A percentile compares a stretch with the other conserved stretches of the same genome.
phyloP scores from a whole-genome alignment of 2,113 vertebrate species.

The Beaufortia kweichowensis region DNA sequence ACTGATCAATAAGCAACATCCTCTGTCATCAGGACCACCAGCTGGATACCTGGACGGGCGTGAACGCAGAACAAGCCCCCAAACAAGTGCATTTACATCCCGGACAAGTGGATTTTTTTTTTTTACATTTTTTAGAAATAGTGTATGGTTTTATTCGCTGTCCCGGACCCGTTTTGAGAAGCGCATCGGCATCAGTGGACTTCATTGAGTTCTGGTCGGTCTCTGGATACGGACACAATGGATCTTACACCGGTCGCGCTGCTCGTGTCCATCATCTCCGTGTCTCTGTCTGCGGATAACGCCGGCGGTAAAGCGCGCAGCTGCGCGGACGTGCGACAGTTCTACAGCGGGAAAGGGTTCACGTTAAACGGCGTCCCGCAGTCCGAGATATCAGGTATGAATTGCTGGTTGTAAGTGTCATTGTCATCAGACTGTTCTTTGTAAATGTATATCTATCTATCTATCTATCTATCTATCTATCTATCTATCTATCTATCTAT shows the following conservation, averaged over 20 bases:
- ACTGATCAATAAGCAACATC: constrained; percentile 38
- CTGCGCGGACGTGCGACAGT: constrained; percentile 88
- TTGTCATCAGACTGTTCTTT: background rate
- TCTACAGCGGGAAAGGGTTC: constrained; percentile 94
- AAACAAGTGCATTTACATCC: background rate
- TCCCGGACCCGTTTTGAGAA: background rate
- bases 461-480: background rate
- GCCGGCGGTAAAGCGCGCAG: constrained; percentile 77
- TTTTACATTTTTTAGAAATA: background rate
- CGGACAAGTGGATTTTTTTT: constrained; percentile 23
- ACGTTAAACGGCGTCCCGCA: constrained; percentile 85
- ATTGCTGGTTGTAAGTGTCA: background rate
- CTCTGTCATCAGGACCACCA: constrained; percentile 23
- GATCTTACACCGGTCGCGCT: constrained; percentile 71
- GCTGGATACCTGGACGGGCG: background rate
- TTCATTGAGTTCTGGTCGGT: constrained; percentile 21
- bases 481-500: constrained; percentile 5
- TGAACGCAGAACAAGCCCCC: background rate
- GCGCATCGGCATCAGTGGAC: constrained; percentile 13
- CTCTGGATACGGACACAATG: constrained; percentile 68
- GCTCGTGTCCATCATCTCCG: constrained; percentile 65
- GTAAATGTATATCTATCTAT: background rate
- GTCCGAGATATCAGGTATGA: constrained; percentile 91
- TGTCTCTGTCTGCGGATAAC: constrained; percentile 76
- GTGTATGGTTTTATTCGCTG: background rate